These are phyloP conservation scores for Symphodus melops DNA, from an alignment of 2,113 vertebrate genomes.

Conservation along the genomic window DNA sequence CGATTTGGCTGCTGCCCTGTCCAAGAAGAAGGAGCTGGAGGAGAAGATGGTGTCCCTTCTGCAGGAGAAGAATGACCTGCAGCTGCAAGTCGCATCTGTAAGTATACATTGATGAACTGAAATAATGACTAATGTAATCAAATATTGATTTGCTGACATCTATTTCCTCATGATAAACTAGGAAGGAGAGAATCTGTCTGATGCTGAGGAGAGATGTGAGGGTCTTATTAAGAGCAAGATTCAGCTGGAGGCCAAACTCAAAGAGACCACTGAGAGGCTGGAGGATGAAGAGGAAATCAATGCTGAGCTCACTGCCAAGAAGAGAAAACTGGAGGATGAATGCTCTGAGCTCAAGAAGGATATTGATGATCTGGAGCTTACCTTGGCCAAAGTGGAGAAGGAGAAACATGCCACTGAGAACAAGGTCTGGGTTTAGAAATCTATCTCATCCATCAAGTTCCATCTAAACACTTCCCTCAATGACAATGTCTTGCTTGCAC, in stretches of 20 bases:
- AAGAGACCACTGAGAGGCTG: constrained; percentile 88
- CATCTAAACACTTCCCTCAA: not conserved
- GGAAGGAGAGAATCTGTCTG: constrained; percentile 88
- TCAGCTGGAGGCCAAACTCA: constrained; percentile 87
- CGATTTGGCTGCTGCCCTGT: constrained; percentile 64
- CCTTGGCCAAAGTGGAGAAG: constrained; percentile 67
- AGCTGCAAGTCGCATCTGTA: constrained; percentile 88
- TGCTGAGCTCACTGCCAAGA: constrained; percentile 86
- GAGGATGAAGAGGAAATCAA: constrained; percentile 87
- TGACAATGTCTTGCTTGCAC: not conserved
- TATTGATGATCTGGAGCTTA: constrained; percentile 67
- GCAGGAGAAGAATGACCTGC: constrained; percentile 90
- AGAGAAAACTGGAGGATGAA: constrained; percentile 88
- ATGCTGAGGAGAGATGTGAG: constrained; percentile 91
- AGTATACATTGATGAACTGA: not conserved
- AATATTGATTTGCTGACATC: not conserved
- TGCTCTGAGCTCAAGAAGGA: constrained; percentile 77
- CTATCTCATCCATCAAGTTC: not conserved
- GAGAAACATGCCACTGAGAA: constrained; percentile 67
- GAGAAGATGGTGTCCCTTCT: constrained; percentile 86
- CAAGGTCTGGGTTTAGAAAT: constrained; percentile 39
- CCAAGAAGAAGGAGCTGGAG: constrained; percentile 86
- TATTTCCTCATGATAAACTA: constrained; percentile 12
- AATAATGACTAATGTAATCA: not conserved
- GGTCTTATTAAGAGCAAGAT: constrained; percentile 89